Evolutionary conservation across 2,888 invertebrate genomes (phyloP).

Genomic region (Pomacea canaliculata): DNA sequence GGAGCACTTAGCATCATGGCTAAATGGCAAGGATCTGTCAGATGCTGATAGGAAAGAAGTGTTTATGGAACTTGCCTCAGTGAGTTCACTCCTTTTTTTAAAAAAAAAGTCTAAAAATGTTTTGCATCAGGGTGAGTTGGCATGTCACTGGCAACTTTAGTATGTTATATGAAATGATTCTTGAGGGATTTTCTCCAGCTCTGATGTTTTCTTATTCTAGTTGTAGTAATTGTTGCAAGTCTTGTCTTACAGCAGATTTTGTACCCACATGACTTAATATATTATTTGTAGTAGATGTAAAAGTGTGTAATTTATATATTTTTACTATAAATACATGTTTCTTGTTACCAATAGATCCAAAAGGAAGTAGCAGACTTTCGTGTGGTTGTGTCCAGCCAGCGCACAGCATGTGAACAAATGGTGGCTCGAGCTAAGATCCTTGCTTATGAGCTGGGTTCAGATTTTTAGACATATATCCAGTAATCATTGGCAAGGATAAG

Average conservation of each 20-base stretch:
- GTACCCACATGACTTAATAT: too few relatives aligned
- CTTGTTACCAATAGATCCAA: constrained; percentile 42
- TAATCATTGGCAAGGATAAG: too few relatives aligned
- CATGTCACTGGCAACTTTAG: too few relatives aligned
- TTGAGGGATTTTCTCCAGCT: too few relatives aligned
- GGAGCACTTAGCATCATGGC: constrained; percentile 51
- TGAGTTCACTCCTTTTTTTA: neutral
- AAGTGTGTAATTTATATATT: too few relatives aligned
- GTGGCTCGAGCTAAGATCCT: constrained; percentile 46
- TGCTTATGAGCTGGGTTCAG: constrained; percentile 27
- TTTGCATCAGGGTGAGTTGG: too few relatives aligned
- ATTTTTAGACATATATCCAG: neutral
- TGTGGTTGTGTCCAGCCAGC: constrained; percentile 42
- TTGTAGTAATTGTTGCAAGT: too few relatives aligned
- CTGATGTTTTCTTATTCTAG: too few relatives aligned
- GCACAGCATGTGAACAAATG: constrained; percentile 45
- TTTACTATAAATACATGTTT: neutral
- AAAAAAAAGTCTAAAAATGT: too few relatives aligned
- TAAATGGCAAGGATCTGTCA: constrained; percentile 40
- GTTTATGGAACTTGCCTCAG: constrained; percentile 12
- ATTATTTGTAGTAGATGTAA: too few relatives aligned
- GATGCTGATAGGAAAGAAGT: constrained; percentile 29
- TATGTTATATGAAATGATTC: too few relatives aligned
- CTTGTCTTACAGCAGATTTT: too few relatives aligned
- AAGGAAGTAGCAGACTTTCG: constrained; percentile 43